Evolutionary conservation across 64 coral and sea anemone genomes (phyloP).

Genomic region (Montipora capricornis): DNA sequence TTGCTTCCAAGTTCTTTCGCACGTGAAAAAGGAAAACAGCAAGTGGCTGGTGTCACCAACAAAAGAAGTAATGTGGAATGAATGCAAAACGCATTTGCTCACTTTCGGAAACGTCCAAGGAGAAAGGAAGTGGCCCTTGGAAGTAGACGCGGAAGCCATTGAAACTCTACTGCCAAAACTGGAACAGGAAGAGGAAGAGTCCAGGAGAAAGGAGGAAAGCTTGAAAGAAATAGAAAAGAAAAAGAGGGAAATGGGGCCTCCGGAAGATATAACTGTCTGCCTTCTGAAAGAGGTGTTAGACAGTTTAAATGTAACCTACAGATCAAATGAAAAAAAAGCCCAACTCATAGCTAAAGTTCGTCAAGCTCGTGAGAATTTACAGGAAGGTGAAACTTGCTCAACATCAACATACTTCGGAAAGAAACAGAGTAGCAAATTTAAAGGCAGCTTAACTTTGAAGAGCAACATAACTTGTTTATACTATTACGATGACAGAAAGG

Average conservation of each 20-base stretch:
- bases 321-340: too few species aligned
- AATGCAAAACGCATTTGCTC: constrained; percentile 12
- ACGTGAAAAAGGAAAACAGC: background rate
- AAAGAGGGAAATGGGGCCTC: background rate
- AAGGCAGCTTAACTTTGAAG: too few species aligned
- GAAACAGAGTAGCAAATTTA: too few species aligned
- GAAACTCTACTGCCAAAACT: background rate
- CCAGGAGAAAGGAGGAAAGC: background rate
- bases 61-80: constrained; percentile 20
- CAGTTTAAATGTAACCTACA: background rate
- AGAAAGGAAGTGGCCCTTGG: background rate
- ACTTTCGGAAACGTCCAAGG: background rate
- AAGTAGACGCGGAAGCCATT: background rate
- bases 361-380: background rate
- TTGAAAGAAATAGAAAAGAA: background rate
- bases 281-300: background rate
- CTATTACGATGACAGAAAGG: too few species aligned
- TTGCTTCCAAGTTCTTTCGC: constrained; percentile 17
- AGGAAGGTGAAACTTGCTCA: too few species aligned
- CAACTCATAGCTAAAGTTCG: too few species aligned
- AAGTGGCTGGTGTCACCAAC: constrained; percentile 2
- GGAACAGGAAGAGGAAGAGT: background rate
- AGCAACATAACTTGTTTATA: too few species aligned
- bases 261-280: background rate
- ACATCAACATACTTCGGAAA: too few species aligned